Evolutionary conservation across 2,113 vertebrate genomes (phyloP).

Genomic region (Chionomys nivalis): DNA sequence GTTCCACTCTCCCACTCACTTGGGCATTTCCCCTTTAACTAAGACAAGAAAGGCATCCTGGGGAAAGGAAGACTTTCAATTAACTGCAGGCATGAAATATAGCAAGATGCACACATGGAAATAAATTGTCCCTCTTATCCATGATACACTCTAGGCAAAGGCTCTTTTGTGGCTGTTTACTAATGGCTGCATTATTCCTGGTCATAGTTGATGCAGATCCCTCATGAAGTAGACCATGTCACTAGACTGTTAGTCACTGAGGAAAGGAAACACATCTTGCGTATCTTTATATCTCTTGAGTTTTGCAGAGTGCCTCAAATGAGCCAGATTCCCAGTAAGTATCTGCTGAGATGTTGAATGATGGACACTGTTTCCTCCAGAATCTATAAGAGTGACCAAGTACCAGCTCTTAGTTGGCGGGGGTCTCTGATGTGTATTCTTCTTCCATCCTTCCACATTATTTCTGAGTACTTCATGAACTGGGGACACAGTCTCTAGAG

Average conservation of each 20-base stretch:
- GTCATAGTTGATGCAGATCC: not conserved
- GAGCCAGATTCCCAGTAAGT: not conserved
- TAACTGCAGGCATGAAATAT: not conserved
- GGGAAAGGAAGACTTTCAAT: not conserved
- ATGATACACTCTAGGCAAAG: not conserved
- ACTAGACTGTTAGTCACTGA: not conserved
- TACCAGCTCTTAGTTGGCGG: not conserved
- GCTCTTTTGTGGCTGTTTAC: not conserved
- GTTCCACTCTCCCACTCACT: not conserved
- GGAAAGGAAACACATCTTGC: not conserved
- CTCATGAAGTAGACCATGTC: not conserved
- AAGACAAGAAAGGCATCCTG: conserved; percentile 15
- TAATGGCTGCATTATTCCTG: not conserved
- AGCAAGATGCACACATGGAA: not conserved
- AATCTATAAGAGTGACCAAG: not conserved
- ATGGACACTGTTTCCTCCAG: not conserved
- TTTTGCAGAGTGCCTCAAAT: not conserved
- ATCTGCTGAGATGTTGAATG: not conserved
- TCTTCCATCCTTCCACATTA: not conserved
- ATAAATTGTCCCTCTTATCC: not conserved
- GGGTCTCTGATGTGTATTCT: not conserved
- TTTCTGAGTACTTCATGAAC: not conserved
- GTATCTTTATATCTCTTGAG: not conserved
- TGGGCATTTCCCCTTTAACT: conserved; percentile 16
- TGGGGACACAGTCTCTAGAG: not conserved